Percentiles rank a stretch among this genome's conserved stretches.
Evolutionary conservation across 1,140 invertebrate species (phyloP).

Genomic region (Halictus rubicundus): DNA sequence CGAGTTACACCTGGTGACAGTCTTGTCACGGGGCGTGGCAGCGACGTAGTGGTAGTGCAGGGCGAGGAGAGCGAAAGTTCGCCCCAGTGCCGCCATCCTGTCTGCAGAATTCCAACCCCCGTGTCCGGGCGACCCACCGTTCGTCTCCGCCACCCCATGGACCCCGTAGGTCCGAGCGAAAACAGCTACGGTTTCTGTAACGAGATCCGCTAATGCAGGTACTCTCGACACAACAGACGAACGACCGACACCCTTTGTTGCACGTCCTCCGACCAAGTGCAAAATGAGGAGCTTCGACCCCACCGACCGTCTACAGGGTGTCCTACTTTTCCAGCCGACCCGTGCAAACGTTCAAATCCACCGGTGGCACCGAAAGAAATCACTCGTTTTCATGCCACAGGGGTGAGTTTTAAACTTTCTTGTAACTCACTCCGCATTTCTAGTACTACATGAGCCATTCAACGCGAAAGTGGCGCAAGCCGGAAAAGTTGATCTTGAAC

Average conservation of each 20-base stretch:
- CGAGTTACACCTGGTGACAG: conserved; percentile 38
- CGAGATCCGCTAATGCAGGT: conserved; percentile 31
- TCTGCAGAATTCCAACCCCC: conserved; percentile 65
- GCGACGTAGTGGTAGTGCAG: conserved; percentile 70
- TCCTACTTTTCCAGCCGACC: background rate
- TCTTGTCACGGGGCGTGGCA: conserved; percentile 51
- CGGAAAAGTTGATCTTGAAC: too few relatives aligned
- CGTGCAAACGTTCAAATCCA: too few relatives aligned
- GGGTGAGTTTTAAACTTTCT: too few relatives aligned
- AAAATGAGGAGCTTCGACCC: background rate
- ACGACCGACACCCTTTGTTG: conserved; percentile 12
- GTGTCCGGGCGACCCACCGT: conserved; percentile 49
- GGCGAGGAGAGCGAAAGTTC: conserved; percentile 79
- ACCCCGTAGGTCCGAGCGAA: background rate
- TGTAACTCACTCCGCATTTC: too few relatives aligned
- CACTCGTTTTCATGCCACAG: too few relatives aligned
- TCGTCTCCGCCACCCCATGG: conserved; percentile 4
- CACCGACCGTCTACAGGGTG: background rate
- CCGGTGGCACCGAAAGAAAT: too few relatives aligned
- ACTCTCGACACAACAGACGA: background rate
- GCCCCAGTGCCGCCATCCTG: conserved; percentile 80
- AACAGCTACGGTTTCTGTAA: conserved; percentile 36
- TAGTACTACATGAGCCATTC: too few relatives aligned
- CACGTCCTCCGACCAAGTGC: background rate
- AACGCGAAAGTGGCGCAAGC: too few relatives aligned